phyloP scores from a whole-genome alignment of 2,888 invertebrate genomes.

The Laothoe populi region DNA sequence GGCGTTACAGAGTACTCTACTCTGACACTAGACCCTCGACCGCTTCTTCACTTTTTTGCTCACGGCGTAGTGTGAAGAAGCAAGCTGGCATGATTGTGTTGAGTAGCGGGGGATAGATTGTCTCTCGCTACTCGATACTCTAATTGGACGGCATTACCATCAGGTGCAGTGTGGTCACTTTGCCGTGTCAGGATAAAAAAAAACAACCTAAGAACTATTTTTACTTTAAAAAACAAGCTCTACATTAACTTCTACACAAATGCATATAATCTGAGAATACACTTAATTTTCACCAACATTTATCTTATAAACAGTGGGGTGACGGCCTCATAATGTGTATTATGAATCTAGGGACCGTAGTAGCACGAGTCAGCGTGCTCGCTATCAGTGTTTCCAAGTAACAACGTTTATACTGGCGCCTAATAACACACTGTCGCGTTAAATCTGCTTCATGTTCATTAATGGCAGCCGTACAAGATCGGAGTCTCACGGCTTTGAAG shows the following conservation, averaged over 20 bases:
- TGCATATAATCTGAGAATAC: neutral
- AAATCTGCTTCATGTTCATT: constrained; percentile 44
- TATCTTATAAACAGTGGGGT: neutral
- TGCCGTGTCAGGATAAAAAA: too few relatives aligned
- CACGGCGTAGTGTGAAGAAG: too few relatives aligned
- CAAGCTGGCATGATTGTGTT: too few relatives aligned
- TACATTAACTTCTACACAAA: neutral
- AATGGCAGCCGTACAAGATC: constrained; percentile 26
- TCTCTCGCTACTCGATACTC: too few relatives aligned
- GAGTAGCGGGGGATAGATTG: too few relatives aligned
- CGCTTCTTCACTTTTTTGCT: too few relatives aligned
- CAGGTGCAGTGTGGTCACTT: too few relatives aligned
- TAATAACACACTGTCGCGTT: constrained; percentile 42
- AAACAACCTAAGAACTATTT: neutral
- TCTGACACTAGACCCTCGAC: too few relatives aligned
- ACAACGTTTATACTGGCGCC: constrained; percentile 39
- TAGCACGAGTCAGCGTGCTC: constrained; percentile 10
- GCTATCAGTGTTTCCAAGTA: constrained; percentile 39
- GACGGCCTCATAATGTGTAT: neutral
- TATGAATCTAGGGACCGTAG: neutral
- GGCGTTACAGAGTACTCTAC: too few relatives aligned
- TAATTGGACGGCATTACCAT: too few relatives aligned
- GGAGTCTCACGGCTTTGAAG: neutral
- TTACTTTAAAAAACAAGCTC: neutral
- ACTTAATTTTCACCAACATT: neutral